These are phyloP conservation scores for Tenthredo livida DNA, from an alignment of 2,888 invertebrate species.

Conservation along the genomic window DNA sequence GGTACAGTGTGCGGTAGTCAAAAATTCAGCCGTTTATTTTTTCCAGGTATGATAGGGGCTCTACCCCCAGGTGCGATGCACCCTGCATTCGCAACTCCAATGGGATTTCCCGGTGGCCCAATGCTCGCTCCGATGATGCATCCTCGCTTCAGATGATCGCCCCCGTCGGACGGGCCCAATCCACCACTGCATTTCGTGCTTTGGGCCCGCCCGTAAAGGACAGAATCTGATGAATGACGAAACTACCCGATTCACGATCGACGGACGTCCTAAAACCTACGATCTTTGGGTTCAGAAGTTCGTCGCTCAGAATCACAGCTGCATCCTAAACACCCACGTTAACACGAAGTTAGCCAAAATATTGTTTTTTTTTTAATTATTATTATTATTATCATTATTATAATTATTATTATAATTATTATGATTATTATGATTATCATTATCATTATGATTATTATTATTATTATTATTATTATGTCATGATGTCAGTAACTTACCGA, in stretches of 20 bases:
- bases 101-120: slow-evolving; percentile 80
- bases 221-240: slow-evolving; percentile 50
- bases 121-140: slow-evolving; percentile 86
- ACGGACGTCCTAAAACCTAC: slow-evolving; percentile 56
- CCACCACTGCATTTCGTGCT: slow-evolving; percentile 80
- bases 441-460: slow-evolving; percentile 40
- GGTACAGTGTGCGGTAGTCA: not conserved
- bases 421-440: slow-evolving; percentile 52
- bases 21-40: slow-evolving; percentile 56
- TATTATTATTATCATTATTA: slow-evolving; percentile 53
- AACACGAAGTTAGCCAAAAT: slow-evolving; percentile 74
- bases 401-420: slow-evolving; percentile 45
- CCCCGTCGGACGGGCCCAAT: slow-evolving; percentile 80
- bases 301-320: slow-evolving; percentile 54
- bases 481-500: slow-evolving; percentile 44
- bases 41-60: slow-evolving; percentile 78
- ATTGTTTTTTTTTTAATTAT: slow-evolving; percentile 62
- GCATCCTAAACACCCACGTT: slow-evolving; percentile 65
- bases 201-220: slow-evolving; percentile 79
- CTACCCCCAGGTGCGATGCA: slow-evolving; percentile 79
- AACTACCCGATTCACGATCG: slow-evolving; percentile 52
- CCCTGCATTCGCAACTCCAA: slow-evolving; percentile 79
- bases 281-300: slow-evolving; percentile 53
- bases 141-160: slow-evolving; percentile 93
- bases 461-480: slow-evolving; percentile 53